Evolutionary conservation across 2,797 vertebrate species (phyloP), one percentile per base, ranked within the genome.

Genomic region (Bufotes viridis): DNA sequence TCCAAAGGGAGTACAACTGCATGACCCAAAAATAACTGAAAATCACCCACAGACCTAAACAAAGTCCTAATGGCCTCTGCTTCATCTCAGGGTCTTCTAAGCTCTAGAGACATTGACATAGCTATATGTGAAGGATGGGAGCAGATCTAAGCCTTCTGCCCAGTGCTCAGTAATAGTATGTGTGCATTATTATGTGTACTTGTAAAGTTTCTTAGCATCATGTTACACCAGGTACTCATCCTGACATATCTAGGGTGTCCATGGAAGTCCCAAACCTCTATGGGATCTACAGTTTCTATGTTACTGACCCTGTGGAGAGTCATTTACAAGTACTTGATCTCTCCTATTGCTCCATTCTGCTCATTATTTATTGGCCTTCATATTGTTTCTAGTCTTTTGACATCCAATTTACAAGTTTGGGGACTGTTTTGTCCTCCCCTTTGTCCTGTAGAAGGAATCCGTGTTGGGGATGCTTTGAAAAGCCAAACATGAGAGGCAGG

Each of bases 331-430:
- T 92, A 93, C 94, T 94, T 94, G 94, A 94, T 96, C 93, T 94
- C 93, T 82, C 69, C 72, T 20, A 34, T 83, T 82, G 79, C 74
- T 83, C 61, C 91, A 91, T 91, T 94, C 94, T 93, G 93, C 94
- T 95, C 94, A 92, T 95, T 86, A 95, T 95, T 95, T 95, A 95
- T 95, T 94, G 94, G 94, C 91, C 93, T 94, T 94, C 93, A 94
- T 93, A 95, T 94, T 93, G 93, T 92, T 93, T 92, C 91, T 94
- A 94, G 93, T 94, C 93, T 94, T 89, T 93, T 94, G 93, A 94
- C 94, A 91, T 94, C 93, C 94, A 93, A 94, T 96, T 95, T 95
- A 95, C 94, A 95, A 96, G 94, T 95, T 95, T 93, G 91, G 93
- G 92, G 87, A 85, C 85, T 91, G 93, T 92, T 94, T 92, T 92